Evolutionary conservation across 2,888 invertebrate genomes (phyloP), one percentile per base, ranked within the genome.

Genomic region (Phoronis australis): DNA sequence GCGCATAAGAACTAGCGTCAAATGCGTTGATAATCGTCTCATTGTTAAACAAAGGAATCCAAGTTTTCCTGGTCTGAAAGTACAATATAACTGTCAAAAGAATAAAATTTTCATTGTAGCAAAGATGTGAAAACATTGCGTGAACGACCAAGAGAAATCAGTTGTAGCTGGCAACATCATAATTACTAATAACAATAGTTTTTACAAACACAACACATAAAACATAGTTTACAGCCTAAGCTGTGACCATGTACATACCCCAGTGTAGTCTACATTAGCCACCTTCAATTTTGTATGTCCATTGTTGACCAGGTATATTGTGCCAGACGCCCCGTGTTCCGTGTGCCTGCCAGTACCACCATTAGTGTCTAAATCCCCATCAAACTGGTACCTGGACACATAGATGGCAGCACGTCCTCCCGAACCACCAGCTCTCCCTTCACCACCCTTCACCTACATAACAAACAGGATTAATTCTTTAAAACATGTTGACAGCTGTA

Each of bases 321-420:
- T 66, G 1, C 66, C 66, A 12, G 66, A 60, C 4, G 65, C 66
- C 1, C 64, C 66, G 45, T 51, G 59, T 46, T 66, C 65, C 9
- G 57, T 59, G n/a, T 49, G 54, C 1, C 23, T 42, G 12, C 57
- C 58, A 4, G 42, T 39, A 4, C 66, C 66, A 23, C 66, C 66
- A 12, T 50, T 45, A 0, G 66, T 60, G 25, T 41, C 24, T 31
- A 47, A 58, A 21, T 52, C 49, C 1, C 65, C 66, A 20, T 49
- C 52, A 50, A 54, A 65, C 54, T 57, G 51, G 38, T 48, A 47
- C 31, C 50, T 51, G 5, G 49, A 47, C 45, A 55, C 62, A n/a
- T 51, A 35, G 6, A 62, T 48, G n/a, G 62, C 54, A 18, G 65
- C 35, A 12, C 66, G 48, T 0, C 66, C 66, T 22, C 66, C 66